These are phyloP conservation scores for Tillus elongatus DNA, from an alignment of 2,888 invertebrate species.

Conservation along the genomic window DNA sequence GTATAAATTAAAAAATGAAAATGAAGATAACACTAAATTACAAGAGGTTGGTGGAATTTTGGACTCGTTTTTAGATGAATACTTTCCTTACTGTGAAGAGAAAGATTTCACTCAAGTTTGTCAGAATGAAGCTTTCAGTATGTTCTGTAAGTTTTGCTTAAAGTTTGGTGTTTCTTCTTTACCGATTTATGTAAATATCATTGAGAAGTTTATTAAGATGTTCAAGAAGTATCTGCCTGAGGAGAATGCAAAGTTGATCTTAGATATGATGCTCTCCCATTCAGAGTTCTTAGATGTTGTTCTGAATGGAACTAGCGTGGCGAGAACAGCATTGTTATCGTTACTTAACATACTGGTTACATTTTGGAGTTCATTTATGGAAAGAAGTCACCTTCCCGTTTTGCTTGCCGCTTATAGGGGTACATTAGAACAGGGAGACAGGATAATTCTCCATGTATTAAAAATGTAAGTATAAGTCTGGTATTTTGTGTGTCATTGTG, in stretches of 20 bases:
- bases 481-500: slow-evolving; percentile 37
- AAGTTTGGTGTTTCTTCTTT: slow-evolving; percentile 50
- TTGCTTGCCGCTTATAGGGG: slow-evolving; percentile 72
- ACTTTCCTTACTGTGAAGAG: background rate
- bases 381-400: slow-evolving; percentile 61
- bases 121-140: slow-evolving; percentile 48
- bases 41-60: slow-evolving; percentile 8
- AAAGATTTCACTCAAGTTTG: slow-evolving; percentile 17
- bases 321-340: slow-evolving; percentile 54
- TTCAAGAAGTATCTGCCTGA: slow-evolving; percentile 44
- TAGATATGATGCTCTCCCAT: slow-evolving; percentile 68
- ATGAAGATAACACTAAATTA: slow-evolving; percentile 7
- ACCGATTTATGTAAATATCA: slow-evolving; percentile 35
- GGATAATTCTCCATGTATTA: slow-evolving; percentile 59
- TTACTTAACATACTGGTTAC: slow-evolving; percentile 55
- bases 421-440: slow-evolving; percentile 59
- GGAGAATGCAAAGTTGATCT: slow-evolving; percentile 47
- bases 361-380: slow-evolving; percentile 56
- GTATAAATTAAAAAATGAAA: slow-evolving; percentile 18
- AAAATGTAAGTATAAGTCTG: slow-evolving; percentile 51
- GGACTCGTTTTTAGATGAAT: background rate
- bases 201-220: slow-evolving; percentile 49
- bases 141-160: slow-evolving; percentile 55
- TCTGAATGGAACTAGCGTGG: slow-evolving; percentile 44
- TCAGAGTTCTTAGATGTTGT: slow-evolving; percentile 67